Conservation (phyloP, 2,113 vertebrate genomes). For the Thermophis baileyi region DNA sequence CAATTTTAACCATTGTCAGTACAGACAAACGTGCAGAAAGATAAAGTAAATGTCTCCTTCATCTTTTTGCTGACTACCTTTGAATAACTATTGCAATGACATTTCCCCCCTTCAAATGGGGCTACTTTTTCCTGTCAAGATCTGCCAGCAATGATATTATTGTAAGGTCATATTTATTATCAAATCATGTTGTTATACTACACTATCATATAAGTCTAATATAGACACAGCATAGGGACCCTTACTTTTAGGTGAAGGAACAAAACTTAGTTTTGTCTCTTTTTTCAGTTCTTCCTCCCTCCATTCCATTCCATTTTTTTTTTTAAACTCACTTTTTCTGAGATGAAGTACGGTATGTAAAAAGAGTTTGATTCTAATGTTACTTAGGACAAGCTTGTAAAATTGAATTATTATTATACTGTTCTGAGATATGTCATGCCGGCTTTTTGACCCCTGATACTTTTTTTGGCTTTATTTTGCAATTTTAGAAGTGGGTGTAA, state of each 20-base stretch:
- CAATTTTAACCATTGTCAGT: not conserved
- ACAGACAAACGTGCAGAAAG: not conserved
- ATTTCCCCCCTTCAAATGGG: not conserved
- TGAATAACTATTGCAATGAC: not conserved
- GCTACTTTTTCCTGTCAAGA: not conserved
- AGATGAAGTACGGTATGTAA: not conserved
- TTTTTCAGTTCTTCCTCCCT: not conserved
- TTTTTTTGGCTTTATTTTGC: conserved; percentile 43
- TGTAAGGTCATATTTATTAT: not conserved
- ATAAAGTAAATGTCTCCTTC: not conserved
- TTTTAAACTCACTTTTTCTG: not conserved
- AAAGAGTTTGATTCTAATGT: not conserved
- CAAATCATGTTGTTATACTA: not conserved
- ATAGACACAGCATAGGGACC: not conserved
- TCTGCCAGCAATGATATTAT: not conserved
- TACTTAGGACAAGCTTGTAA: not conserved
- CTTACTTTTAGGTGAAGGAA: not conserved
- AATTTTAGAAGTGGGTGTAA: conserved; percentile 85
- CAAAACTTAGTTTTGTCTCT: not conserved
- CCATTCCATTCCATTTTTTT: not conserved
- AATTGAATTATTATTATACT: not conserved
- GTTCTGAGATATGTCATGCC: not conserved
- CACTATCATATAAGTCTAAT: not conserved
- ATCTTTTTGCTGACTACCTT: not conserved
- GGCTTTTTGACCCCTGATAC: not conserved